These are phyloP conservation scores for Periophthalmus magnuspinnatus DNA, from an alignment of 2,797 vertebrate genomes.

Conservation along the genomic window DNA sequence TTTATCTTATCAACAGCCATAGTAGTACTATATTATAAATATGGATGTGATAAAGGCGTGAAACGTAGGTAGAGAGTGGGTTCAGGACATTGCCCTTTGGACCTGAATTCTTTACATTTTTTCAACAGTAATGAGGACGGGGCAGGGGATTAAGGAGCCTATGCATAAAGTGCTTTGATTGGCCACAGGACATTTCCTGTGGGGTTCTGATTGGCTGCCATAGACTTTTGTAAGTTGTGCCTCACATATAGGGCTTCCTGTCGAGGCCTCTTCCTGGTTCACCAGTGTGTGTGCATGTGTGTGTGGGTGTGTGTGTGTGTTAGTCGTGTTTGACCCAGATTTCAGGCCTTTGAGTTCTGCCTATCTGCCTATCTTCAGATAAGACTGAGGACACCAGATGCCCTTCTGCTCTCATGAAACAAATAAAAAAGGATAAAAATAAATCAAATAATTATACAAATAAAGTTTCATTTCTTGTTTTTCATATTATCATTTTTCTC, in stretches of 20 bases:
- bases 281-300: constrained; percentile 17
- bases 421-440: background rate
- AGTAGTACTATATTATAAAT: background rate
- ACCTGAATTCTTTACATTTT: constrained; percentile 70
- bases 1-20: constrained; percentile 2
- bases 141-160: constrained; percentile 50
- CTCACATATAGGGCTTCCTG: constrained; percentile 39
- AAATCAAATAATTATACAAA: no score
- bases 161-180: constrained; percentile 10
- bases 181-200: constrained; percentile 7
- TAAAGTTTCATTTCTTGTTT: background rate
- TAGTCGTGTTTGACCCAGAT: constrained; percentile 24
- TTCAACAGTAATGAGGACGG: constrained; percentile 53
- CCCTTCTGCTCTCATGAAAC: background rate
- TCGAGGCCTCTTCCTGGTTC: constrained; percentile 27
- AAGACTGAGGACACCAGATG: background rate
- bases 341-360: background rate
- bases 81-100: constrained; percentile 33
- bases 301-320: constrained; percentile 22
- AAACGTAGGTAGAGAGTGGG: background rate
- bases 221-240: constrained; percentile 27
- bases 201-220: constrained; percentile 39
- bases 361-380: background rate
- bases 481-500: background rate
- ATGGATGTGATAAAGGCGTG: background rate